Evolutionary conservation across 30 jellyfish, hydroid and myxozoan species (phyloP).

Genomic region (Hydractinia symbiolongicarpus): DNA sequence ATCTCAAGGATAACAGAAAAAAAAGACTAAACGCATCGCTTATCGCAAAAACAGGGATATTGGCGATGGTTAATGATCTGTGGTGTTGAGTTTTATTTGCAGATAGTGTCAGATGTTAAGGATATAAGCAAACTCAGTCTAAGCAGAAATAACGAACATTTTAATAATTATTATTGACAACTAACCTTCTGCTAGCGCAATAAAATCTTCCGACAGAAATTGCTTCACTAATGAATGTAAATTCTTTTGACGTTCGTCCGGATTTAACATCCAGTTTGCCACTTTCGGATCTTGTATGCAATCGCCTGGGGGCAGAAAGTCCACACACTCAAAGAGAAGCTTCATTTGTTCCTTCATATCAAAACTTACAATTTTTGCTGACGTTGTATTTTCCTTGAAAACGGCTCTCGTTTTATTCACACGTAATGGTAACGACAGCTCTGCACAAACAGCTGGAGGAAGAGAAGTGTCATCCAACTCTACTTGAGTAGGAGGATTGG

Average conservation of each 20-base stretch:
- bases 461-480: constrained; percentile 14
- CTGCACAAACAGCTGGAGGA: constrained; percentile 15
- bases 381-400: not conserved
- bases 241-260: constrained; percentile 48
- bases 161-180: not conserved
- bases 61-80: too few species aligned
- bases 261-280: constrained; percentile 93
- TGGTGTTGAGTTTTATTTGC: too few species aligned
- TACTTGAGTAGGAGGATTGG: not conserved
- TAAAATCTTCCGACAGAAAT: constrained; percentile 40
- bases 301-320: constrained; percentile 25
- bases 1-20: too few species aligned
- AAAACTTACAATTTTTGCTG: constrained; percentile 33
- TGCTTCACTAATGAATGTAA: constrained; percentile 47
- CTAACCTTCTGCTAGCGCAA: constrained; percentile 51
- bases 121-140: too few species aligned
- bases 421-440: constrained; percentile 17
- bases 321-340: constrained; percentile 33
- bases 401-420: not conserved
- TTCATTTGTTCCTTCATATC: constrained; percentile 70
- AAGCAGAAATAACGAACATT: too few species aligned
- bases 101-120: too few species aligned
- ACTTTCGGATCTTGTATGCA: constrained; percentile 73
- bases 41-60: too few species aligned
- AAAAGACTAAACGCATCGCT: too few species aligned